phyloP scores from a whole-genome alignment of 1,140 invertebrate species.

The Semibalanus balanoides region DNA sequence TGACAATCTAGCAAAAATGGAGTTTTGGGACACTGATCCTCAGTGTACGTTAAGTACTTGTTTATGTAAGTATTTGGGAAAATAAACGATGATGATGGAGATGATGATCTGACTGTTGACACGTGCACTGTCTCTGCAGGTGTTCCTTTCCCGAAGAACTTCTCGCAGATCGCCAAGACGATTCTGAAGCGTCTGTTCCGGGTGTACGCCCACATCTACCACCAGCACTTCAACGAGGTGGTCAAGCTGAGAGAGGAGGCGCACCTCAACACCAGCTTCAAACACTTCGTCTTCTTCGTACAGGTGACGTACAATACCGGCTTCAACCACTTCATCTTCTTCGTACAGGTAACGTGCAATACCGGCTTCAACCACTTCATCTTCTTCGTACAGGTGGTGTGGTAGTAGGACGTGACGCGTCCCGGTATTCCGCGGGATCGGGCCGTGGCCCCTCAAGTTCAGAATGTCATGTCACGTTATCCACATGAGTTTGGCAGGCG shows the following conservation, averaged over 20 bases:
- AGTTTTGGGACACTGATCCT: too few relatives aligned
- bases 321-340: conserved; percentile 99
- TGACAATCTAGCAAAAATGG: too few relatives aligned
- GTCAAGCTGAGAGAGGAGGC: conserved; percentile 96
- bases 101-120: too few relatives aligned
- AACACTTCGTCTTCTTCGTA: conserved; percentile 99
- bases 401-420: too few relatives aligned
- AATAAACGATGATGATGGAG: too few relatives aligned
- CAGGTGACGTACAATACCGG: conserved; percentile 91
- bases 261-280: conserved; percentile 98
- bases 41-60: too few relatives aligned
- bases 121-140: conserved; percentile 39
- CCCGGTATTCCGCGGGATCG: too few relatives aligned
- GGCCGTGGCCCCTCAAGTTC: too few relatives aligned
- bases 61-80: too few relatives aligned
- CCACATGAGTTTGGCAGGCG: too few relatives aligned
- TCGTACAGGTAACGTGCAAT: conserved; percentile 86
- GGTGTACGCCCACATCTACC: conserved; percentile 99
- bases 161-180: conserved; percentile 90
- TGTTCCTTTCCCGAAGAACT: conserved; percentile 97
- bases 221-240: conserved; percentile 96
- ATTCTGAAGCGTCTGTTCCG: conserved; percentile 95
- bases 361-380: conserved; percentile 99
- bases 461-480: too few relatives aligned
- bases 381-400: conserved; percentile 89